Percentiles rank a stretch among this genome's conserved stretches.
These are phyloP conservation scores for Dissostichus mawsoni DNA, from an alignment of 2,113 vertebrate genomes.

Conservation along the genomic window DNA sequence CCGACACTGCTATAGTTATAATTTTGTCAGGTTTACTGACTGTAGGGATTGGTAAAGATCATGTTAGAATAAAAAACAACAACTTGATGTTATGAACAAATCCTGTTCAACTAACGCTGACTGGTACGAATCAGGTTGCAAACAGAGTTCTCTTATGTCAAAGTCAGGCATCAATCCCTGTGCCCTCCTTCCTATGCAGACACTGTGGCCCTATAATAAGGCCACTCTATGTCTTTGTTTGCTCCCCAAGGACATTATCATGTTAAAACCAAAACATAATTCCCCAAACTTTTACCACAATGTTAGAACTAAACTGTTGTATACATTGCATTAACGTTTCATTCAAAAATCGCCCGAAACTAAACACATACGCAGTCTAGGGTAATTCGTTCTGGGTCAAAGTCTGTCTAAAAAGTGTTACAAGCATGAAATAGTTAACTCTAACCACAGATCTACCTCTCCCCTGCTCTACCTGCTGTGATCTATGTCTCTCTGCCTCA, in stretches of 20 bases:
- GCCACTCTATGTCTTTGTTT: background rate
- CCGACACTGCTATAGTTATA: background rate
- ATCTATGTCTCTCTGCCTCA: slow-evolving; percentile 74
- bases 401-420: background rate
- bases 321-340: background rate
- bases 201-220: background rate
- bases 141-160: background rate
- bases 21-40: background rate
- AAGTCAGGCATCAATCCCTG: background rate
- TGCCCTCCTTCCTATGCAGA: background rate
- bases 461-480: slow-evolving; percentile 61
- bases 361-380: background rate
- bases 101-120: background rate
- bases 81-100: background rate
- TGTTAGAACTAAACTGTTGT: background rate
- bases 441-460: slow-evolving; percentile 21
- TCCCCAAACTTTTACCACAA: background rate
- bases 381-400: slow-evolving; percentile 21
- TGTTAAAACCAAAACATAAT: background rate
- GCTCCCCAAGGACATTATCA: background rate
- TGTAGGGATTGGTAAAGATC: background rate
- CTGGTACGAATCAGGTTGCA: background rate
- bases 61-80: background rate
- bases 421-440: slow-evolving; percentile 64
- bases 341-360: background rate